Evolutionary conservation across 2,113 vertebrate species (phyloP).

Genomic region (Lophura nycthemera): DNA sequence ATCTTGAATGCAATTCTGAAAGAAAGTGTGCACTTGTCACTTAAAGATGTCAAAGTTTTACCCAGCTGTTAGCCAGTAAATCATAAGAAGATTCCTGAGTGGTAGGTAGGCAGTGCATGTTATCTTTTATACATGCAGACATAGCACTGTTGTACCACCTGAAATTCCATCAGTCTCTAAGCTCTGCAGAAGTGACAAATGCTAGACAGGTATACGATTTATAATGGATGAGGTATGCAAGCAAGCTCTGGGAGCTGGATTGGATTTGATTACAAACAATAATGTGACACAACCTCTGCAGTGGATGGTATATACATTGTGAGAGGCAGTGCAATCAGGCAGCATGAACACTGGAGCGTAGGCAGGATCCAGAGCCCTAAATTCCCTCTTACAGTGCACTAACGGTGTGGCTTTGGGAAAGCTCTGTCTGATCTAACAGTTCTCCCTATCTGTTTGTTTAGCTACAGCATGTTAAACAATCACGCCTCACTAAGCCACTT

Average conservation of each 20-base stretch:
- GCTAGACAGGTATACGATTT: slow-evolving; percentile 48
- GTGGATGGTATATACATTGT: neutral
- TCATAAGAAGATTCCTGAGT: slow-evolving; percentile 31
- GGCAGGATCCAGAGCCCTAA: neutral
- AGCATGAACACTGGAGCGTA: neutral
- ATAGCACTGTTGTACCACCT: slow-evolving; percentile 42
- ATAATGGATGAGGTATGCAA: slow-evolving; percentile 67
- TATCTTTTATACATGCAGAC: slow-evolving; percentile 64
- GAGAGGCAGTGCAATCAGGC: slow-evolving; percentile 3
- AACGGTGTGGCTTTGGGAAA: neutral
- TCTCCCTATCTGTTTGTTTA: neutral
- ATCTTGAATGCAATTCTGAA: neutral
- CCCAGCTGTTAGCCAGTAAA: slow-evolving; percentile 9
- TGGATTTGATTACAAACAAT: slow-evolving; percentile 60
- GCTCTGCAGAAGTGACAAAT: slow-evolving; percentile 62
- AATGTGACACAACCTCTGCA: slow-evolving; percentile 44
- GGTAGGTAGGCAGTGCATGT: slow-evolving; percentile 13
- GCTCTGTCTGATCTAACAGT: neutral
- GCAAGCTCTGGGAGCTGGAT: slow-evolving; percentile 29
- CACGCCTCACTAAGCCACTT: neutral
- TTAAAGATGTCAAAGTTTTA: slow-evolving; percentile 27
- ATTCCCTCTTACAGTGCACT: neutral
- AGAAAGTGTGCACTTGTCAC: neutral
- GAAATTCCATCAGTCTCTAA: slow-evolving; percentile 63
- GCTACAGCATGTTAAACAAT: neutral